Conservation (phyloP, 2,888 invertebrate genomes). For the Sceliomorpha sp. region DNA sequence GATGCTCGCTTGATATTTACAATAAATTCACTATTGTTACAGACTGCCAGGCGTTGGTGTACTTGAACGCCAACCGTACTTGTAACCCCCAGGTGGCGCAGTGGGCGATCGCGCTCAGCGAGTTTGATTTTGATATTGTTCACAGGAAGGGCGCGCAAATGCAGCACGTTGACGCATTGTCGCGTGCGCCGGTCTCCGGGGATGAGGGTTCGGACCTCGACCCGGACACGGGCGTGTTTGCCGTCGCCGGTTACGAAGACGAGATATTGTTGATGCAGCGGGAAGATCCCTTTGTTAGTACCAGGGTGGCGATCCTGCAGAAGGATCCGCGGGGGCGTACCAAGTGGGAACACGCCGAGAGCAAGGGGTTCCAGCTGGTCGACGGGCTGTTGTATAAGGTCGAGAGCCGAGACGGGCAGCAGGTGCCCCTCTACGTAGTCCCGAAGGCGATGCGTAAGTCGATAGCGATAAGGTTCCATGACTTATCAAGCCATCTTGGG, state of each 20-base stretch:
- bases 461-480: conserved; percentile 17
- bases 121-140: conserved; percentile 4
- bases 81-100: conserved; percentile 6
- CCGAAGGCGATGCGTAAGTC: conserved; percentile 14
- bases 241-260: conserved; percentile 5
- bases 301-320: conserved; percentile 8
- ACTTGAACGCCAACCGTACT: conserved; percentile 1
- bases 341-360: conserved; percentile 8
- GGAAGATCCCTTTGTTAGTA: conserved; percentile 9
- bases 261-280: conserved; percentile 21
- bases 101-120: conserved; percentile 7
- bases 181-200: conserved; percentile 19
- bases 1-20: too few species aligned
- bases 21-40: conserved; percentile 6
- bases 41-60: too few species aligned
- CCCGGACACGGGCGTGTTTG: not conserved
- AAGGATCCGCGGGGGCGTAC: conserved; percentile 2
- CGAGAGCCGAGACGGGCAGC: not conserved
- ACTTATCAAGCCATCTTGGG: conserved; percentile 26
- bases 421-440: conserved; percentile 3
- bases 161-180: conserved; percentile 36
- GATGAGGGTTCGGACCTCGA: not conserved
- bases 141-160: conserved; percentile 4
- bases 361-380: not conserved
- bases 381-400: conserved; percentile 19